Evolutionary conservation across 2,888 invertebrate genomes (phyloP).

Genomic region (Lordiphosa andalusiaca): DNA sequence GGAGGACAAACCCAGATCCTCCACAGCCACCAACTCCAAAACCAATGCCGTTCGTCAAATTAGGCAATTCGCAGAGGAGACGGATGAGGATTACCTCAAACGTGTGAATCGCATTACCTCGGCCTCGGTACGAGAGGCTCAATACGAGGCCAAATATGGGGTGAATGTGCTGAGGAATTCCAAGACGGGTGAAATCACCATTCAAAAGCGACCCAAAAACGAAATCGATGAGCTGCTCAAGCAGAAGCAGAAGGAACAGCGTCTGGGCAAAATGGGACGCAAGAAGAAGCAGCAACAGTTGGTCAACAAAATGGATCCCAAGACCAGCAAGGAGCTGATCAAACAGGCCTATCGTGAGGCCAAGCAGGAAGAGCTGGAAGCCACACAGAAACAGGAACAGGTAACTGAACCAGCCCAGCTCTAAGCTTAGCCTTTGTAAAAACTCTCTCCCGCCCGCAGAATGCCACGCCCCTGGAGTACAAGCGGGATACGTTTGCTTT

Average conservation of each 20-base stretch:
- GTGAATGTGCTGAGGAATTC: conserved; percentile 83
- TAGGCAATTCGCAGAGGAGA: conserved; percentile 84
- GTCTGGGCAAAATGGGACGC: conserved; percentile 51
- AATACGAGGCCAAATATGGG: conserved; percentile 84
- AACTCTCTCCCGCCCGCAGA: conserved; percentile 11
- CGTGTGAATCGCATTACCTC: conserved; percentile 85
- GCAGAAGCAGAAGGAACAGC: conserved; percentile 69
- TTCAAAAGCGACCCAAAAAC: conserved; percentile 82
- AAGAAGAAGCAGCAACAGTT: conserved; percentile 27
- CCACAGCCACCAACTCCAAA: conserved; percentile 28
- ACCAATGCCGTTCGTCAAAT: conserved; percentile 81
- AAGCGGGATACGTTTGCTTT: conserved; percentile 85
- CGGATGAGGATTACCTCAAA: conserved; percentile 83
- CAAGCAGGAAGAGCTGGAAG: conserved; percentile 50
- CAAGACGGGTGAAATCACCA: conserved; percentile 80
- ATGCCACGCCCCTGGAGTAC: conserved; percentile 78
- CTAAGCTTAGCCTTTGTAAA: too few relatives aligned
- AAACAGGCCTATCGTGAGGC: conserved; percentile 77
- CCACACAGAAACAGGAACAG: conserved; percentile 11
- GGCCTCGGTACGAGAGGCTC: conserved; percentile 83
- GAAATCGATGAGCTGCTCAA: conserved; percentile 82
- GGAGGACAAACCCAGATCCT: conserved; percentile 75
- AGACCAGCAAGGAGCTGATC: conserved; percentile 70
- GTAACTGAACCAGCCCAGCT: neutral
- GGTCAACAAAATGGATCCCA: conserved; percentile 54